phyloP scores from a whole-genome alignment of 2,797 vertebrate species.

The Anguilla megastoma region DNA sequence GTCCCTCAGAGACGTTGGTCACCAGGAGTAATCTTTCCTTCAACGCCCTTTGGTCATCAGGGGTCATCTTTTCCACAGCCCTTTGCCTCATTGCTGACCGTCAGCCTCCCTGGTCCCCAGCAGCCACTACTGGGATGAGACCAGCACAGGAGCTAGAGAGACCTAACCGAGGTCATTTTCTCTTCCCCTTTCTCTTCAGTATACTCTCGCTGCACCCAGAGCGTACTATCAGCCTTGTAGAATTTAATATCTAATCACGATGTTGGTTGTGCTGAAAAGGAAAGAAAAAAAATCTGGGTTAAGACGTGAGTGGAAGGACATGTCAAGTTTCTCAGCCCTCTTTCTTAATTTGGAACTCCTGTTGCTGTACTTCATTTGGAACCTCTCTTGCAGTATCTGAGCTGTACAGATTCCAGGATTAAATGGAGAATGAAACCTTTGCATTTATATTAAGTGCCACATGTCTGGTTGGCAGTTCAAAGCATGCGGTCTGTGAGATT shows the following conservation, averaged over 20 bases:
- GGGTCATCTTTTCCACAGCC: not conserved
- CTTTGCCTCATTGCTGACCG: not conserved
- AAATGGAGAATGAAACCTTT: not conserved
- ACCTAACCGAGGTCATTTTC: not conserved
- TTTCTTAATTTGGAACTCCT: not conserved
- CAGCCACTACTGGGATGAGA: not conserved
- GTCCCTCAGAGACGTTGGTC: not conserved
- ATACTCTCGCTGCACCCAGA: not conserved
- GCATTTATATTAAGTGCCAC: not conserved
- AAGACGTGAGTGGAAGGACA: not conserved
- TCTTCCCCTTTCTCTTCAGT: not conserved
- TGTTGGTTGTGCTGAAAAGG: not conserved
- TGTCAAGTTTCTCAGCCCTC: not conserved
- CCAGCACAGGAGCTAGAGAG: too few species aligned
- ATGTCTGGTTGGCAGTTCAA: not conserved
- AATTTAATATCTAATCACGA: not conserved
- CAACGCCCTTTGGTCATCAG: not conserved
- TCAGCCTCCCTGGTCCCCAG: not conserved
- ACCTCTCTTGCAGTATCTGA: not conserved
- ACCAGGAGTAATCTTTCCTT: too few species aligned
- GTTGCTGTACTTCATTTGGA: not conserved
- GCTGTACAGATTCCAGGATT: not conserved
- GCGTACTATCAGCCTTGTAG: not conserved
- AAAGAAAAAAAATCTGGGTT: not conserved
- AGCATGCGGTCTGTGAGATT: not conserved